These are phyloP conservation scores for Mylabris sibirica DNA, from an alignment of 2,888 invertebrate genomes.

Conservation along the genomic window DNA sequence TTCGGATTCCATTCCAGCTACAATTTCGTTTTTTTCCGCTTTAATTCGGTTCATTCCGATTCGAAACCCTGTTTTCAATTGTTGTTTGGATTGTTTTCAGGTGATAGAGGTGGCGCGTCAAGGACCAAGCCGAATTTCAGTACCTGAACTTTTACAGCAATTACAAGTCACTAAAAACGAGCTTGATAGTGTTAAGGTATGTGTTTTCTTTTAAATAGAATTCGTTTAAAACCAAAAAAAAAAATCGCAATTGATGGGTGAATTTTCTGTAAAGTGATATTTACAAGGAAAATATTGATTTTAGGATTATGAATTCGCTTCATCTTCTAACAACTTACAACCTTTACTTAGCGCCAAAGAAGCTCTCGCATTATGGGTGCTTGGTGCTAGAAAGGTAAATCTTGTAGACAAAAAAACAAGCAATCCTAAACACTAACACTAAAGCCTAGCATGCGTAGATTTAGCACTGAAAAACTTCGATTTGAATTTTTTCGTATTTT, in stretches of 20 bases:
- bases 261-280: background rate
- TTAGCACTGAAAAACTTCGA: conserved; percentile 13
- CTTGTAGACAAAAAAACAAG: conserved; percentile 10
- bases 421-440: background rate
- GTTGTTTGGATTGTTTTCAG: conserved; percentile 42
- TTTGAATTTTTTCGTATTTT: background rate
- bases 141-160: conserved; percentile 82
- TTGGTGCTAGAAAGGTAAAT: conserved; percentile 89
- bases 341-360: conserved; percentile 91
- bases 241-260: background rate
- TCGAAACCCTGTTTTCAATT: too few species aligned
- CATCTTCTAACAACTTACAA: conserved; percentile 72
- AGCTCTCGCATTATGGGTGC: conserved; percentile 93
- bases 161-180: conserved; percentile 85
- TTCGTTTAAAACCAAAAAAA: background rate
- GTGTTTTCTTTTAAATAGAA: conserved; percentile 21
- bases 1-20: too few species aligned
- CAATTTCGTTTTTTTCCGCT: too few species aligned
- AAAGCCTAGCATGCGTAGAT: conserved; percentile 13
- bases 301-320: conserved; percentile 77
- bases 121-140: conserved; percentile 75
- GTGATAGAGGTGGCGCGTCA: conserved; percentile 65
- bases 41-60: too few species aligned
- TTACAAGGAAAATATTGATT: conserved; percentile 37
- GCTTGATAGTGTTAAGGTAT: conserved; percentile 86